Conservation (phyloP, 2,888 invertebrate species). For the Sialis fuliginosa region DNA sequence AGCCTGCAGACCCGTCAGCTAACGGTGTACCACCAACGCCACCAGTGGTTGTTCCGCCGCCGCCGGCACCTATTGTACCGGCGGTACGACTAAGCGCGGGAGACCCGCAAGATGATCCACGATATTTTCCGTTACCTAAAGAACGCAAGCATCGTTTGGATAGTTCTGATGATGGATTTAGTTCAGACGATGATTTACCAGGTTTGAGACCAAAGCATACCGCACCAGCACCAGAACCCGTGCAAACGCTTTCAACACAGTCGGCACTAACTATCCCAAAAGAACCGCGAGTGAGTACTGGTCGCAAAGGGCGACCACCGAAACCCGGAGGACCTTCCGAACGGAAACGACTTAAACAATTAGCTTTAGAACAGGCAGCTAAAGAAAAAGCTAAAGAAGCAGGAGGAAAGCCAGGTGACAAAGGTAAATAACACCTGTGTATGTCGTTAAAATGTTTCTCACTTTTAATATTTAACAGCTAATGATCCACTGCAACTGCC, state of each 20-base stretch:
- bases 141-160: slow-evolving; percentile 48
- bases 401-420: slow-evolving; percentile 30
- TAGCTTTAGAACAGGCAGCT: slow-evolving; percentile 2
- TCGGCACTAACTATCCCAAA: slow-evolving; percentile 10
- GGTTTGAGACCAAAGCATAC: slow-evolving; percentile 26
- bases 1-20: slow-evolving; percentile 11
- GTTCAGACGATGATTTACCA: slow-evolving; percentile 31
- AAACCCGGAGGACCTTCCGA: slow-evolving; percentile 27
- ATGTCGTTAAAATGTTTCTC: slow-evolving; percentile 1
- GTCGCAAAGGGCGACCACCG: slow-evolving; percentile 25
- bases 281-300: slow-evolving; percentile 5
- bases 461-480: slow-evolving; percentile 6
- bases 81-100: slow-evolving; percentile 22
- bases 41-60: slow-evolving; percentile 25
- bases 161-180: slow-evolving; percentile 42
- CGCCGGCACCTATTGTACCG: slow-evolving; percentile 24
- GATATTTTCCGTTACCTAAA: slow-evolving; percentile 55
- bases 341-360: slow-evolving; percentile 16
- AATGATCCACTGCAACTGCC: slow-evolving; percentile 27
- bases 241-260: slow-evolving; percentile 7
- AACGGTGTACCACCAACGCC: slow-evolving; percentile 8
- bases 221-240: slow-evolving; percentile 14
- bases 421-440: slow-evolving; percentile 12
- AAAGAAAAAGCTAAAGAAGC: slow-evolving; percentile 1
- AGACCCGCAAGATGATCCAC: slow-evolving; percentile 46